Evolutionary conservation across 2,113 vertebrate genomes (phyloP), one percentile per base, ranked within the genome.

Genomic region (Chaenocephalus aceratus): DNA sequence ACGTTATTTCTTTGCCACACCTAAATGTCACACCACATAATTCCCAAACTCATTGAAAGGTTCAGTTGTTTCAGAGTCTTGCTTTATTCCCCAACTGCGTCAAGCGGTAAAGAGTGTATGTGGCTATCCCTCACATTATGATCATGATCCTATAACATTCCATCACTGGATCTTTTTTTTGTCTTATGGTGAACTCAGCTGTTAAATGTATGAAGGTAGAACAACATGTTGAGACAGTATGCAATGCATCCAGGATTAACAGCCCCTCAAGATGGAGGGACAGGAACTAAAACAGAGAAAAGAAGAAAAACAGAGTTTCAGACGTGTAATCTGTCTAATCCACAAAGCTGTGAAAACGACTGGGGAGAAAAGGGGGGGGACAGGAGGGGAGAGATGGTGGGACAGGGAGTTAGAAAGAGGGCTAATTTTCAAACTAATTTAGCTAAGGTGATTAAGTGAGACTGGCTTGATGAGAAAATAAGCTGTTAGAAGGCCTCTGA

Each of bases 301-400:
- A 75, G 56, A 83, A 89, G 63, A 85, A 88, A 92, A 91, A 91
- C 83, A 88, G 58, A 85, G 86, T 87, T 92, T 88, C 93, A 93
- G 94, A 94, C 89, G 1, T 63, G 69, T 92, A 93, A 94, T 94
- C 93, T 90, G 86, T 88, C 88, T 95, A 93, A 95, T 94, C 92
- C 90, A 88, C 56, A 91, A 90, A 93, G 82, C 91, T 92, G 90
- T 92, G 87, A 92, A 94, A 93, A 91, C 57, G 74, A 89, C 89
- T 90, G 82, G 60, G 57, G 62, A 73, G 69, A 59, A 79, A 77
- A 82, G 61, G 75, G 79, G 84, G 69, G 30, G 62, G 57, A 30
- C 16, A 51, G 65, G 53, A 60, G 63, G 60, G 70, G 52, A 64
- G 45, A 58, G 84, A 73, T 45, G 34, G 67, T 53, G 36, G 62